Percentiles rank a stretch among this genome's conserved stretches.
Conservation (phyloP, 2,797 vertebrate genomes). For the Poeciliopsis presidionis region DNA sequence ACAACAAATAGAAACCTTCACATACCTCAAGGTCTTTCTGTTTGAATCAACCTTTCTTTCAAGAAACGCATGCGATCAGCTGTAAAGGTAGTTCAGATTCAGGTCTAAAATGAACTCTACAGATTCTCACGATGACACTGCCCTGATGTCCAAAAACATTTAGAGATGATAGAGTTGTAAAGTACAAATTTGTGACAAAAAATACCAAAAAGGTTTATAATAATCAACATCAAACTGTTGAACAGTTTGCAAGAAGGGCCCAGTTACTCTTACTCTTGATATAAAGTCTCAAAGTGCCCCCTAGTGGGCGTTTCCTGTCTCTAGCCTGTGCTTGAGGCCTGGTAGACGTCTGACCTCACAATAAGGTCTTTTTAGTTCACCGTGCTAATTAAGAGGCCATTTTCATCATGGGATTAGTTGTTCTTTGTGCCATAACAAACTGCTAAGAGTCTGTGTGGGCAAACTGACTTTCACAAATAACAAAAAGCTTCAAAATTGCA, state of each 20-base stretch:
- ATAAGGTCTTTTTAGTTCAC: conserved; percentile 57
- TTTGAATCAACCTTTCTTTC: conserved; percentile 36
- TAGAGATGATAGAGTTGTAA: neutral
- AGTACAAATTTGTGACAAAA: neutral
- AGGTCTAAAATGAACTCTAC: neutral
- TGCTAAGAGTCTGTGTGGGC: conserved; percentile 54
- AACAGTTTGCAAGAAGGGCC: conserved; percentile 12
- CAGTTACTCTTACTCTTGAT: conserved; percentile 23
- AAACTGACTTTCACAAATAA: conserved; percentile 35
- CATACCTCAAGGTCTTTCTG: conserved; percentile 19
- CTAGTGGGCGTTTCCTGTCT: conserved; percentile 65
- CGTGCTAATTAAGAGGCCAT: conserved; percentile 65
- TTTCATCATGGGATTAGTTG: conserved; percentile 53
- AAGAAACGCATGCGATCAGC: conserved; percentile 6
- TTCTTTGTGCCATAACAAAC: conserved; percentile 52
- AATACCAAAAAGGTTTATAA: conserved; percentile 1
- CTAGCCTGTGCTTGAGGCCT: conserved; percentile 21
- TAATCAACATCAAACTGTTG: conserved; percentile 21
- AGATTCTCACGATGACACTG: neutral
- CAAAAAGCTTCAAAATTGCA: conserved; percentile 1
- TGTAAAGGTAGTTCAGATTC: conserved; percentile 1
- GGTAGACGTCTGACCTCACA: conserved; percentile 48
- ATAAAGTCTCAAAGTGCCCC: conserved; percentile 79
- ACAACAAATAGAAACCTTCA: conserved; percentile 33
- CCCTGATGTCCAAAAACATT: neutral